A percentile compares a stretch with the other conserved stretches of the same genome.
Evolutionary conservation across 2,113 vertebrate species (phyloP).

Genomic region (Grus americana): DNA sequence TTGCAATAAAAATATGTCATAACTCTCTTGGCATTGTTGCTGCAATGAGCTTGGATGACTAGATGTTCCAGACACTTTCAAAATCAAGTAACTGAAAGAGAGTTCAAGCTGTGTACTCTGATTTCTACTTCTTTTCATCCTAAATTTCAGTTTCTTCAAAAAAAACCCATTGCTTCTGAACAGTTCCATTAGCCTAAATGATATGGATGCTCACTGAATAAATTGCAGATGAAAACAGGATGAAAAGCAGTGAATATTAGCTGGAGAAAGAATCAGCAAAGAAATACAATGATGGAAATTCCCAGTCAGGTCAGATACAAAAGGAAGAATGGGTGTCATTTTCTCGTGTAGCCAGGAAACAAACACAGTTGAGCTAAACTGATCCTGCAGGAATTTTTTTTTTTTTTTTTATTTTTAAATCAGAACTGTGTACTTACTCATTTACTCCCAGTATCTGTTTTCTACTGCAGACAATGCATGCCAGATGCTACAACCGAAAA

Average conservation of each 20-base stretch:
- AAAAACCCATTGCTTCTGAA: background rate
- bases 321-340: background rate
- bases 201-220: background rate
- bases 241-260: background rate
- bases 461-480: rapidly evolving
- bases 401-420: background rate
- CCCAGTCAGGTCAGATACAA: background rate
- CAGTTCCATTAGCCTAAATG: background rate
- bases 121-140: background rate
- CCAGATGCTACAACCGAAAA: background rate
- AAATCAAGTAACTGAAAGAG: background rate
- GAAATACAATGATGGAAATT: background rate
- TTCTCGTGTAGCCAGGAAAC: background rate
- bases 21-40: background rate
- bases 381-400: background rate
- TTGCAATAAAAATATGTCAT: background rate
- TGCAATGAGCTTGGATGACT: background rate
- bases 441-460: background rate
- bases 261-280: background rate
- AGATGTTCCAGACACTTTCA: background rate
- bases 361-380: background rate
- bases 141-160: background rate
- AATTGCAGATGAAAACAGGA: background rate
- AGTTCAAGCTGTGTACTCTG: background rate
- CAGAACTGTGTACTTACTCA: background rate